These are phyloP conservation scores for Ornithorhynchus anatinus DNA, from an alignment of 2,113 vertebrate species.

Conservation along the genomic window DNA sequence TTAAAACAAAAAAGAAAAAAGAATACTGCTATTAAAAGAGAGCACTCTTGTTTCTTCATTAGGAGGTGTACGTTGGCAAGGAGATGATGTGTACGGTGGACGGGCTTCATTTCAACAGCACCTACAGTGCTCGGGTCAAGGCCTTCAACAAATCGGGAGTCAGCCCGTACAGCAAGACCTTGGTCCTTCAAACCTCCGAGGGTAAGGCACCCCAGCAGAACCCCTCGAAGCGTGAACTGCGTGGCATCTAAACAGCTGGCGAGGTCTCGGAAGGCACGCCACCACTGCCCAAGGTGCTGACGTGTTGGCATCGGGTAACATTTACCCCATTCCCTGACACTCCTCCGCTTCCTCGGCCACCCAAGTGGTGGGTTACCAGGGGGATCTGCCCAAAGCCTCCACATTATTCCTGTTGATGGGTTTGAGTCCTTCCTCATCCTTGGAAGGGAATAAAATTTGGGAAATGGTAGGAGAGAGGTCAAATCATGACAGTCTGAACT, in stretches of 20 bases:
- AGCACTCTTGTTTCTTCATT: slow-evolving; percentile 11
- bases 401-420: slow-evolving; percentile 7
- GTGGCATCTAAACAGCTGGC: slow-evolving; percentile 44
- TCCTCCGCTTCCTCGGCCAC: slow-evolving; percentile 22
- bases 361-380: background rate
- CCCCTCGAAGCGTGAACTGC: slow-evolving; percentile 35
- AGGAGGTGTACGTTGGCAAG: slow-evolving; percentile 97
- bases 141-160: slow-evolving; percentile 95
- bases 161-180: slow-evolving; percentile 96
- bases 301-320: slow-evolving; percentile 22
- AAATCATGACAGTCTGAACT: slow-evolving; percentile 1
- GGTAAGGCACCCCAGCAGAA: slow-evolving; percentile 75
- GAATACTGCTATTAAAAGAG: too few relatives aligned
- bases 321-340: slow-evolving; percentile 29
- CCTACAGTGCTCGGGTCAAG: slow-evolving; percentile 92
- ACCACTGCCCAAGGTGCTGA: slow-evolving; percentile 13
- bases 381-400: slow-evolving; percentile 4
- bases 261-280: slow-evolving; percentile 40
- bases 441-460: background rate
- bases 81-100: slow-evolving; percentile 99
- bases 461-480: slow-evolving; percentile 12
- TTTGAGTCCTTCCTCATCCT: background rate
- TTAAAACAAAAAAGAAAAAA: too few relatives aligned
- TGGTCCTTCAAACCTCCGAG: slow-evolving; percentile 96
- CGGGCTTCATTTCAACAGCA: slow-evolving; percentile 98